Evolutionary conservation across 1,140 invertebrate genomes (phyloP), one percentile per base, ranked within the genome.

Genomic region (Antheraea mylitta): DNA sequence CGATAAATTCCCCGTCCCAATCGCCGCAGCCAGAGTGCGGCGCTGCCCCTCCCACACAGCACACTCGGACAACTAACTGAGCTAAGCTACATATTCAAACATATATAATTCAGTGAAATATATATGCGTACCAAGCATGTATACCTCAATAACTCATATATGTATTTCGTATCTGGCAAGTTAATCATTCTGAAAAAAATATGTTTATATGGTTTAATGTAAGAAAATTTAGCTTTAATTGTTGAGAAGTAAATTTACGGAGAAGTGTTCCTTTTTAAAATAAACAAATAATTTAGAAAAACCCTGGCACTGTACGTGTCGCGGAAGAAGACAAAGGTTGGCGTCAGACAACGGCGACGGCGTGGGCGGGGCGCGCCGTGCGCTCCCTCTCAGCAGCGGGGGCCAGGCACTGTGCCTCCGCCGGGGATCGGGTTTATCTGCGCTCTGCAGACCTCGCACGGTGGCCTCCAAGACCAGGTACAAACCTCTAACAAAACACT

Each of bases 281-380:
- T 53, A 10, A 2, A 13, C 45, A 2, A 16, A 16, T 64, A 38
- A 59, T 81, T 8, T 76, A 96, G 96, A 97, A 97, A 95, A 97
- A 97, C 86, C 96, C 96, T 30, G 95, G 95, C 67, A 96, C 96
- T 22, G 94, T 97, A 18, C 92, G 98, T 58, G 95, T 95, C 0
- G 97, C 98, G 0, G 98, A 99, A 85, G 97, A 98, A 78, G 97
- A 98, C 80, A 94, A 95, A 75, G 96, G 96, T 5, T 94, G 95
- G 79, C 94, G 96, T 19, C 97, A 96, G 82, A 95, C 96, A 68
- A 96, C 96, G 0, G 95, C 98, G 94, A 97, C 98, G 78, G 94
- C 97, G 13, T 96, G 96, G 90, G 94, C 97, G 3, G 92, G 92
- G 3, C 77, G 77, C 22, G 92, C 91, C 62, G 94, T 96, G 8